phyloP scores from a whole-genome alignment of 2,113 vertebrate genomes.

The Pygoscelis antarcticus region DNA sequence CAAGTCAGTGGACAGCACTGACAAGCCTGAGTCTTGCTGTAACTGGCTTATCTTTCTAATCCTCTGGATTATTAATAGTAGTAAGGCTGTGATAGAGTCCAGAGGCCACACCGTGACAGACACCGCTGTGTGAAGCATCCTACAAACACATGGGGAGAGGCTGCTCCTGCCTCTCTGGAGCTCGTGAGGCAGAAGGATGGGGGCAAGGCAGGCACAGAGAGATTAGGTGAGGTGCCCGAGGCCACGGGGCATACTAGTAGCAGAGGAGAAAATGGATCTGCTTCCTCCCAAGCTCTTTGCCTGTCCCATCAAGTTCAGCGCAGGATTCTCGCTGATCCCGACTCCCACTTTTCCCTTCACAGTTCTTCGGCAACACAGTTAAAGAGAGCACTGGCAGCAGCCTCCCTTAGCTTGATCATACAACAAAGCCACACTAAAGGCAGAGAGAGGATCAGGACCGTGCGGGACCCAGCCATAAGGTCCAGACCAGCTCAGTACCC shows the following conservation, averaged over 20 bases:
- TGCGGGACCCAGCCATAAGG: accelerated
- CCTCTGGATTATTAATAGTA: constrained; percentile 64
- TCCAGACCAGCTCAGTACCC: background rate
- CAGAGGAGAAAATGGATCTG: background rate
- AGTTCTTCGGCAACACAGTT: background rate
- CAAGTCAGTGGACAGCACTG: constrained; percentile 11
- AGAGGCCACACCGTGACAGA: constrained; percentile 33
- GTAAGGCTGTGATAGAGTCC: constrained; percentile 45
- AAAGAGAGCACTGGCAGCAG: background rate
- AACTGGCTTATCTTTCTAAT: constrained; percentile 51
- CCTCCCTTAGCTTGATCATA: background rate
- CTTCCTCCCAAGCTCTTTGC: background rate
- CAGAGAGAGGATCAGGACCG: background rate
- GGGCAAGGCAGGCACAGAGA: background rate
- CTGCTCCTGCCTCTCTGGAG: background rate
- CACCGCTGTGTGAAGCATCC: constrained; percentile 23
- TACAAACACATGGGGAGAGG: background rate
- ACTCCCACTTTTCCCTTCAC: background rate
- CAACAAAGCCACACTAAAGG: background rate
- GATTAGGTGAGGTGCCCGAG: background rate
- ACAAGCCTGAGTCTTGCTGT: background rate
- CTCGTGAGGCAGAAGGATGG: background rate
- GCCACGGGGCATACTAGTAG: accelerated
- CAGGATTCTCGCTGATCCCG: background rate
- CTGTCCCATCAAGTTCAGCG: background rate